Evolutionary conservation across 2,888 invertebrate species (phyloP), one percentile per base, ranked within the genome.

Genomic region (Baronia brevicornis): DNA sequence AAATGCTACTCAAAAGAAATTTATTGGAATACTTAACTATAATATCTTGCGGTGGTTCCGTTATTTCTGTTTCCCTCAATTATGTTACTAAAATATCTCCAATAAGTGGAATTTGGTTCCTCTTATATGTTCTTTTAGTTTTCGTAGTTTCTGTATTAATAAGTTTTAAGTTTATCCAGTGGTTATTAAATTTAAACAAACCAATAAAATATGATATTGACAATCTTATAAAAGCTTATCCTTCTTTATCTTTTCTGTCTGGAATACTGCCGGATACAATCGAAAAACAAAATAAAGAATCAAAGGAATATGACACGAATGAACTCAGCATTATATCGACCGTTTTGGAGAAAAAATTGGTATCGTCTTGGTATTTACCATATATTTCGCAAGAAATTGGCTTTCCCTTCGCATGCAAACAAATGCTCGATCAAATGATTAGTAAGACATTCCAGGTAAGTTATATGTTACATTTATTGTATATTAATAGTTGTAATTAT

Each of bases 141-240:
- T 84, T 85, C 58, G 48, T 85, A 18, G 38, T 65, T 0, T 79
- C 87, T 2, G 51, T 86, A 25, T 72, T 75, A 44, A 36, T 82
- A 22, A 86, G 86, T 58, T 85, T 87, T 51, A 73, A 78, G 46
- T 69, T 75, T 51, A 72, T 88, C 12, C 86, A 87, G 50, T 85
- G 79, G 68, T 51, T 88, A 33, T 54, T 88, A 28, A 69, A 67
- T 43, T 62, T 85, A 38, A 87, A 84, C 44, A 85, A 84, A 47
- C 86, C 88, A 3, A 26, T 87, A 12, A 74, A 74, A 37, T 79
- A 77, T 48, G 73, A 84, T 46, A 40, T 74, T n/a, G 67, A 71
- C 1, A 45, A 28, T 8, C 37, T 72, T n/a, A 27, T 63, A 2
- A 46, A 52, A 13, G 54, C 65, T 5, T 70, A 72, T 43, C 73